phyloP scores from a whole-genome alignment of 1,140 invertebrate genomes.

The Ridgeia piscesae region DNA sequence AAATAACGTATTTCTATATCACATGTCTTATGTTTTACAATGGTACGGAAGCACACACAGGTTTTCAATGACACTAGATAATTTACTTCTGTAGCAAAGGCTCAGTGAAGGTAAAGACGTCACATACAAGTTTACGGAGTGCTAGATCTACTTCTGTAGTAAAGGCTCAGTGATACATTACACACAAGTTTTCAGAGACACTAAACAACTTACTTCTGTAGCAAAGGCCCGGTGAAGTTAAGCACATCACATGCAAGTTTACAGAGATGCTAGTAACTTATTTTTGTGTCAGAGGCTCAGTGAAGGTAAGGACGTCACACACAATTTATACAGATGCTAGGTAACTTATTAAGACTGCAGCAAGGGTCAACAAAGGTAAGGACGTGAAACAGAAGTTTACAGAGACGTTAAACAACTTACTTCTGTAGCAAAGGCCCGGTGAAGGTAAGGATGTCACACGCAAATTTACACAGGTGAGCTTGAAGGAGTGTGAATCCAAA shows the following conservation, averaged over 20 bases:
- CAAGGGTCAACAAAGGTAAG: too few relatives aligned
- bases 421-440: conserved; percentile 33
- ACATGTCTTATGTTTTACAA: not conserved
- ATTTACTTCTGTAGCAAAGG: too few relatives aligned
- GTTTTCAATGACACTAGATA: not conserved
- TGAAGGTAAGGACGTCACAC: conserved; percentile 33
- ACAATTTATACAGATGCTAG: conserved; percentile 8
- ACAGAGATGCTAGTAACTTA: not conserved
- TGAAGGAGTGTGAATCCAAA: conserved; percentile 26
- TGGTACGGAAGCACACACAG: too few relatives aligned
- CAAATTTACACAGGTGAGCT: conserved; percentile 31
- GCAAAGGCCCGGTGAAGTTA: not conserved
- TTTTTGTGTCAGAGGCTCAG: not conserved
- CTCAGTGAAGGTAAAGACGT: conserved; percentile 32
- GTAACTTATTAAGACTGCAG: not conserved
- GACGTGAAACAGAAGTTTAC: not conserved
- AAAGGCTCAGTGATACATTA: too few relatives aligned
- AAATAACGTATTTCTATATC: not conserved
- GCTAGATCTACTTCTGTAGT: not conserved
- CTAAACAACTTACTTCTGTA: not conserved
- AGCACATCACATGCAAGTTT: too few relatives aligned
- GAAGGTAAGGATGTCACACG: conserved; percentile 35
- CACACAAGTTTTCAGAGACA: not conserved
- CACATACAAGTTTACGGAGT: conserved; percentile 20
- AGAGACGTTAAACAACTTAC: conserved; percentile 25